Base-by-base conservation (phyloP, 2,888 invertebrate species). In the Cotesia congregata region DNA sequence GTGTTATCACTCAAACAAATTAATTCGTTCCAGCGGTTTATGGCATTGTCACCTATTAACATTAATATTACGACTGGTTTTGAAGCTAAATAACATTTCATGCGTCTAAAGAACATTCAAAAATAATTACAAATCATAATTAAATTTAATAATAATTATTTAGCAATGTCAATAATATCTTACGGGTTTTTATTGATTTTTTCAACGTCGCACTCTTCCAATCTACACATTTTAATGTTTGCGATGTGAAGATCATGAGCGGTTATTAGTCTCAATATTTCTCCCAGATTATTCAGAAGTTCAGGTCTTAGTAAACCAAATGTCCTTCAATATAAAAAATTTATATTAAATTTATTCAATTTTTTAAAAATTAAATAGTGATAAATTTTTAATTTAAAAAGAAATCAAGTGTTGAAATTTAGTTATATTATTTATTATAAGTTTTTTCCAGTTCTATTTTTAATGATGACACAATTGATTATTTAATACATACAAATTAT, bases 281-380 rank as follows among this genome's bases (percentile, higher is more conserved):
- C 93, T 0, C 97, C 97, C 80, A 94, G 91, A 86, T 93, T 92
- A 20, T 92, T 90, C 30, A 94, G 90, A 6, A 93, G 92, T 77
- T 93, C 91, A 6, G 96, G 95, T 88, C 96, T 96, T 6, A 98
- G 90, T 81, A 98, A 89, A 3, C 93, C 93, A 89, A 96, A 94
- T 1, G 96, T 95, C 83, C 95, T 95, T 72, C 77, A 77, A 74
- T 50, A n/a, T 79, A 64, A 73, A 72, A 74, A 50, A 72, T 39
- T 78, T 20, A 20, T 20, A 30, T 30, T 30, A 1, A 30, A 30
- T 1, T 30, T 2, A 30, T 30, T 30, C 30, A 30, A 30, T 30
- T 30, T 30, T 30, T 30, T 30, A 30, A 30, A 30, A 30, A 30
- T 30, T 30, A 30, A 30, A 2, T 30, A 30, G 30, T 30, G 2